Base-by-base conservation (phyloP, 2,113 vertebrate genomes). In the Gymnocephalus cernua region DNA sequence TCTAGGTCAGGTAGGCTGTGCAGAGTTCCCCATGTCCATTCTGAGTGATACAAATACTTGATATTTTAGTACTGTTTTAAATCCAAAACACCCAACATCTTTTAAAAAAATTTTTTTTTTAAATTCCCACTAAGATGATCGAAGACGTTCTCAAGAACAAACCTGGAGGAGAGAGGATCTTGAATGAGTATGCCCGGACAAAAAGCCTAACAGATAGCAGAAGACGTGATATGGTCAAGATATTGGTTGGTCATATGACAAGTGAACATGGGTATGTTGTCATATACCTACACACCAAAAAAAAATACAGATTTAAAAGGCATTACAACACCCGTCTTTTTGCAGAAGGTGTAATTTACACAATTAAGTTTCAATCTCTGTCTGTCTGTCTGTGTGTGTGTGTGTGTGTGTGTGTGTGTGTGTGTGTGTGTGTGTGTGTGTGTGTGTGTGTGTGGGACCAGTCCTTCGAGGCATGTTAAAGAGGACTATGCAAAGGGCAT, bases 241-340 rank as follows among this genome's bases (percentile, higher is more conserved):
- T 74, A 64, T 64, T 87, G 77, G 77, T 84, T 51, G 73, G 81
- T 11, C 72, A 80, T 19, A 77, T 84, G 77, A 58, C 72, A 51
- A 77, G 54, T 77, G 86, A 83, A 83, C 76, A 83, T 87, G 80
- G 85, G 72, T 83, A 69, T 56, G 64, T 50, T 79, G 18, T 29
- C 15, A 58, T 29, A 27, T 58, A 18, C 25, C n/a, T 58, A 15
- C 51, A 29, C 56, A 29, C 23, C 56, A 7, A 58, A 7, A 35
- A 6, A 35, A 6, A 32, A n/a, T 14, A 25, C 14, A 7, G 16
- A 18, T 16, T 59, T 29, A 35, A 6, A 35, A 0, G 27, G 21
- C 21, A 4, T 53, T 53, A 53, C 19, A 10, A n/a, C 51, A 53
- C 51, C 7, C 6, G 5, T 53, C 51, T n/a, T 53, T 53, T 53